Percentiles rank a stretch among this genome's conserved stretches.
These are phyloP conservation scores for Phaethornis superciliosus DNA, from an alignment of 2,113 vertebrate species.

Conservation along the genomic window DNA sequence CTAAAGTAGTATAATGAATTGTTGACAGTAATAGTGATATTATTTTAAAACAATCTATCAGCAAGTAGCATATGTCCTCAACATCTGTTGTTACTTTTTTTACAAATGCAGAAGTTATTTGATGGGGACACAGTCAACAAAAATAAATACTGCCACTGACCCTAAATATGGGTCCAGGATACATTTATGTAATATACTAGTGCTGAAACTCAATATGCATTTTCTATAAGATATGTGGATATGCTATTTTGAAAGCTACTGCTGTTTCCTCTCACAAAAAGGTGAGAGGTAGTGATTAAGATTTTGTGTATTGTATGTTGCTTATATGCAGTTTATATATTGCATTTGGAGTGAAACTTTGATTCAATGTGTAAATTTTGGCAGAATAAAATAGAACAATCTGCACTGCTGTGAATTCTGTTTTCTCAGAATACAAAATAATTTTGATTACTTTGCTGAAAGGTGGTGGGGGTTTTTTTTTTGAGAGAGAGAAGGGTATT, in stretches of 20 bases:
- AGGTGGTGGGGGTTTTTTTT: not conserved
- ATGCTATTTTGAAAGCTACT: not conserved
- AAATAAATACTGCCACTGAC: not conserved
- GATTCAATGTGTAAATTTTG: not conserved
- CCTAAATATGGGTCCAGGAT: not conserved
- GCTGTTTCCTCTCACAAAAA: not conserved
- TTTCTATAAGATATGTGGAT: not conserved
- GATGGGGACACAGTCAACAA: not conserved
- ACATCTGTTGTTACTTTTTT: not conserved
- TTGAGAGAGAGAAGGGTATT: not conserved
- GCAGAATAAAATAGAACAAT: not conserved
- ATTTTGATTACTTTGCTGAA: not conserved
- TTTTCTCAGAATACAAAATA: not conserved
- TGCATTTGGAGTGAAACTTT: not conserved
- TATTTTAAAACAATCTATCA: not conserved
- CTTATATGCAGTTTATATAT: not conserved
- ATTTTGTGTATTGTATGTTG: not conserved
- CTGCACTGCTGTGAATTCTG: not conserved
- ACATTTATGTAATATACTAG: not conserved
- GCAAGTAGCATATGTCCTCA: not conserved
- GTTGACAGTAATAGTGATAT: not conserved
- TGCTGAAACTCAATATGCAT: not conserved
- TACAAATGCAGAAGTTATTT: not conserved
- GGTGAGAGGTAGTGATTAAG: not conserved
- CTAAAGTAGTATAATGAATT: not conserved